A percentile compares a stretch with the other conserved stretches of the same genome.
Evolutionary conservation across 1,140 invertebrate genomes (phyloP).

Genomic region (Cydia fagiglandana): DNA sequence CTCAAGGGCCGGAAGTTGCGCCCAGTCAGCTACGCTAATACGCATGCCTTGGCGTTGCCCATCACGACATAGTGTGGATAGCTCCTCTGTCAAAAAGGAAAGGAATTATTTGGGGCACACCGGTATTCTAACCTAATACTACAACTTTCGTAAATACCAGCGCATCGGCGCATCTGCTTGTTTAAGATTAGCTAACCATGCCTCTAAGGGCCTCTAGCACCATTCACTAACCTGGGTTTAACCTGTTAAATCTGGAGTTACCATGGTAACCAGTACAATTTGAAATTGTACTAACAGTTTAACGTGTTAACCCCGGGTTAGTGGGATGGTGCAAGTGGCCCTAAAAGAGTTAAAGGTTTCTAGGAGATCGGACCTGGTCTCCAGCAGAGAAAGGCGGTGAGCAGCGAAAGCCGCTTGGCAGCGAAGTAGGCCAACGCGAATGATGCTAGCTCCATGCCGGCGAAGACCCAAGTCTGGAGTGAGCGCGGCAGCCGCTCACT

Average conservation of each 20-base stretch:
- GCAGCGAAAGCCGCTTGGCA: conserved; percentile 53
- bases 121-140: no score
- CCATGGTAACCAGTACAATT: no score
- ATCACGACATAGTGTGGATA: neutral
- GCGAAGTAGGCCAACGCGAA: conserved; percentile 54
- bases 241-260: no score
- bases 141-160: no score
- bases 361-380: conserved; percentile 43
- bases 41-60: conserved; percentile 19
- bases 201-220: no score
- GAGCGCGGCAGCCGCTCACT: neutral
- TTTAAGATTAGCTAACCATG: no score
- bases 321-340: no score
- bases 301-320: no score
- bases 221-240: no score
- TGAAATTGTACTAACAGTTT: no score
- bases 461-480: neutral
- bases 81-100: conserved; percentile 19
- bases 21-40: conserved; percentile 36
- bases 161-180: no score
- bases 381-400: conserved; percentile 63
- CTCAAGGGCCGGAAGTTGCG: conserved; percentile 36
- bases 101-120: neutral
- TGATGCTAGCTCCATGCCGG: conserved; percentile 47
- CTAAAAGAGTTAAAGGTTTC: neutral